A percentile compares a stretch with the other conserved stretches of the same genome.
Evolutionary conservation across 2,797 vertebrate species (phyloP).

Genomic region (Acanthiza pusilla): DNA sequence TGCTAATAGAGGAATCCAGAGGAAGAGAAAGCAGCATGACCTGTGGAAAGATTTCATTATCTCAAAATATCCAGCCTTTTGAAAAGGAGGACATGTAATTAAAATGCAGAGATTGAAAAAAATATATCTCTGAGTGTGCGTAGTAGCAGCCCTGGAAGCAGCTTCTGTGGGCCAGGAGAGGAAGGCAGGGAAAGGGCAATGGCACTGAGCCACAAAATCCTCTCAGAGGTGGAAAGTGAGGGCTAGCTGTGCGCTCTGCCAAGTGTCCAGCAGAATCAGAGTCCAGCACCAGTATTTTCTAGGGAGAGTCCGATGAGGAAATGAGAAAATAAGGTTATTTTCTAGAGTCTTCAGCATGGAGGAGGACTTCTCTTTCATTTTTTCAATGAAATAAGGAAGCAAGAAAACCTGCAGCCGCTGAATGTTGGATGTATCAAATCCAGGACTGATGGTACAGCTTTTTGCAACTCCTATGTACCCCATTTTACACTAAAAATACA

Average conservation of each 20-base stretch:
- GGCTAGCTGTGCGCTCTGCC: not conserved
- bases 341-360: not conserved
- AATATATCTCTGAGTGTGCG: not conserved
- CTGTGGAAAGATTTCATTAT: conserved; percentile 4
- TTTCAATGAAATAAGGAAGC: not conserved
- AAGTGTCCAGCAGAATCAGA: not conserved
- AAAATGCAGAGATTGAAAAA: not conserved
- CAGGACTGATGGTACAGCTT: not conserved
- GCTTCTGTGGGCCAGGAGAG: not conserved
- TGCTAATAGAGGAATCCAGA: not conserved
- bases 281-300: not conserved
- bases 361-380: not conserved
- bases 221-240: not conserved
- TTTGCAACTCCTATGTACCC: not conserved
- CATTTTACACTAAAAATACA: not conserved
- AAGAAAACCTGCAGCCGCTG: not conserved
- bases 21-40: conserved; percentile 8
- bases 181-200: not conserved
- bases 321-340: not conserved
- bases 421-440: not conserved
- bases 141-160: not conserved
- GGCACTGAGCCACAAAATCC: not conserved
- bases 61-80: conserved; percentile 1
- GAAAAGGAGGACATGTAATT: not conserved
- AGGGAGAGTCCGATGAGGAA: not conserved